Evolutionary conservation across 1,140 invertebrate genomes (phyloP), one percentile per base, ranked within the genome.

Genomic region (Ceratina australensis): DNA sequence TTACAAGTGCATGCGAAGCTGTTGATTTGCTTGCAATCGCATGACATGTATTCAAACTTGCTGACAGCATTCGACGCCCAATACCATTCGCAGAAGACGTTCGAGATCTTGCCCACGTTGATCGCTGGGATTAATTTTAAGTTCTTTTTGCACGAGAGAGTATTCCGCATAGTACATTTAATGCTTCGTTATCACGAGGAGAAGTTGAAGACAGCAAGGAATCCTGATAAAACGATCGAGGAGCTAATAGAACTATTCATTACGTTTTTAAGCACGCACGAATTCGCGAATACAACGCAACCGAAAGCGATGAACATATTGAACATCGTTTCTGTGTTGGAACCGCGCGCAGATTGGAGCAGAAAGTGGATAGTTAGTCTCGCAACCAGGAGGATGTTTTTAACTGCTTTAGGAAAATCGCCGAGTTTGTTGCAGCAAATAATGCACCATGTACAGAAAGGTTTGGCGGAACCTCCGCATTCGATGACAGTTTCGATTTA

Each of bases 201-300:
- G 67, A 71, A 89, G n/a, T 49, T 92, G 1, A 92, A 91, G 59
- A 81, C 66, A 7, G 72, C 67, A 7, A 83, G 90, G 72, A 85
- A 60, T 8, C 68, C 81, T 33, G 90, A 92, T 59, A 90, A 88
- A 73, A 77, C 61, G 15, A 65, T 87, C 8, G 92, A 92, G 67
- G 91, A 92, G 20, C 86, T 89, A 66, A 85, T 91, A 59, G 91
- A 92, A 64, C 86, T 90, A 60, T 92, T 92, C 78, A 69, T 92
- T 24, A 24, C 73, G 1, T 90, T 92, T 79, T 28, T 92, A 7
- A 88, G 86, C 61, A 83, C 81, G 1, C 77, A 85, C n/a, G 74
- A 73, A 72, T 83, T 85, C 49, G 74, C 71, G 8, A 87, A 72
- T 64, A 42, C 72, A 4, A 78, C 79, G 16, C 81, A 89, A 73